Evolutionary conservation across 2,797 vertebrate genomes (phyloP).

Genomic region (Oryzias dopingdopingensis): DNA sequence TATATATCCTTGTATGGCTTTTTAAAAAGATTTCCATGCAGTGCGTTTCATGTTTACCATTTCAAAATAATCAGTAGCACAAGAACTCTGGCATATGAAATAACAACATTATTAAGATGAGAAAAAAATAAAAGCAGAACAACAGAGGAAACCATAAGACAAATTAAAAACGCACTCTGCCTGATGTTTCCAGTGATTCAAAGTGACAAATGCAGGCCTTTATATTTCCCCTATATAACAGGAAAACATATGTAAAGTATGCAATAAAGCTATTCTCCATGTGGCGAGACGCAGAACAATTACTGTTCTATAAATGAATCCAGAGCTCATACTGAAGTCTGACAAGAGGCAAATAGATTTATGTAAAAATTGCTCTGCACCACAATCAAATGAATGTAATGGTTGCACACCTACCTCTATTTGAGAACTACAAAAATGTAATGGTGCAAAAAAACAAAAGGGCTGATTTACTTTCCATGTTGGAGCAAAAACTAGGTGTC

Average conservation of each 20-base stretch:
- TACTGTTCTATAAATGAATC: constrained; percentile 43
- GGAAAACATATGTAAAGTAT: constrained; percentile 18
- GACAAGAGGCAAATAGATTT: constrained; percentile 26
- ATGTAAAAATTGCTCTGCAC: constrained; percentile 15
- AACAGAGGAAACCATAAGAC: constrained; percentile 21
- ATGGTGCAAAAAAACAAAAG: neutral
- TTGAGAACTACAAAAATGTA: constrained; percentile 8
- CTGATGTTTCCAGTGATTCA: constrained; percentile 13
- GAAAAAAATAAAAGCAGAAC: constrained; percentile 28
- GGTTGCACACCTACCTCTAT: neutral
- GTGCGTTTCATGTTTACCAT: constrained; percentile 24
- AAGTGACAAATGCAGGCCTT: constrained; percentile 38
- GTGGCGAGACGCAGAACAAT: constrained; percentile 37
- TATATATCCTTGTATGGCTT: neutral
- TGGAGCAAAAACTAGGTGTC: constrained; percentile 15
- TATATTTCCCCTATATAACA: neutral
- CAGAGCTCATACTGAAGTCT: constrained; percentile 18
- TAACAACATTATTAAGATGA: constrained; percentile 59
- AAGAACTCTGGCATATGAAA: constrained; percentile 50
- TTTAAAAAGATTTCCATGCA: constrained; percentile 20
- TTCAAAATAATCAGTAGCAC: constrained; percentile 32
- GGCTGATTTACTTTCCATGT: neutral
- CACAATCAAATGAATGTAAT: constrained; percentile 16
- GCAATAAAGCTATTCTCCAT: constrained; percentile 18
- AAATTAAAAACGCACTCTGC: constrained; percentile 4